Conservation (phyloP, 2,888 invertebrate genomes). For the Andrena hattorfiana region DNA sequence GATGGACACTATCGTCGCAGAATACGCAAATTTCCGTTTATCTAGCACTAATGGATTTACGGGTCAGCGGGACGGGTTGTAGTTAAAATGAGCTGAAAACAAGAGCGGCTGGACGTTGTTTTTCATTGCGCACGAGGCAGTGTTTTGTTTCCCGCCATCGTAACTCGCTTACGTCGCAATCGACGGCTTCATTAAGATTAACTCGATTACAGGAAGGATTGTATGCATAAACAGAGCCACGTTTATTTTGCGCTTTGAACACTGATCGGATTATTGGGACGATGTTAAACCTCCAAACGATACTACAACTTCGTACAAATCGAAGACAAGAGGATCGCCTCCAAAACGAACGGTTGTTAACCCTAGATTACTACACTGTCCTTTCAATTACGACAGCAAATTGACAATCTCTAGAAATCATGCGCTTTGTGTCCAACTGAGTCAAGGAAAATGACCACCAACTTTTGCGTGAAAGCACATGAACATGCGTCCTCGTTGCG, state of each 20-base stretch:
- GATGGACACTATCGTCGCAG: constrained; percentile 3
- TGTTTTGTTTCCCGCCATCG: constrained; percentile 12
- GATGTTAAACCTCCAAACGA: background rate
- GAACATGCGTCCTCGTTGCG: too few species aligned
- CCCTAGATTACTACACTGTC: too few species aligned
- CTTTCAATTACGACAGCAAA: too few species aligned
- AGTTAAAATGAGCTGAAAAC: constrained; percentile 25
- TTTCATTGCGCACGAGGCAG: background rate
- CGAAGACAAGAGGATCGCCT: too few species aligned
- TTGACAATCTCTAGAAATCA: too few species aligned
- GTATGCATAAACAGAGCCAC: background rate
- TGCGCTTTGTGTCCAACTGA: too few species aligned
- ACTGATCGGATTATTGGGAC: too few species aligned
- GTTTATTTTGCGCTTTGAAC: background rate
- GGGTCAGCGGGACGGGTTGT: constrained; percentile 17
- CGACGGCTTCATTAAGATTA: constrained; percentile 14
- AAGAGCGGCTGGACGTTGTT: constrained; percentile 8
- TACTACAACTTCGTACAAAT: background rate
- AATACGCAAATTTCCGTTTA: constrained; percentile 36
- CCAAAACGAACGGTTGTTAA: too few species aligned
- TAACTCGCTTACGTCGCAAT: constrained; percentile 17
- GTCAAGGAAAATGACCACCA: too few species aligned
- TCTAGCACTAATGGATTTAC: constrained; percentile 38
- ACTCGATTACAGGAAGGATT: constrained; percentile 7
- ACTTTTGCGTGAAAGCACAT: too few species aligned